Conservation (phyloP, 2,113 vertebrate genomes). For the Melanocharis versteri region DNA sequence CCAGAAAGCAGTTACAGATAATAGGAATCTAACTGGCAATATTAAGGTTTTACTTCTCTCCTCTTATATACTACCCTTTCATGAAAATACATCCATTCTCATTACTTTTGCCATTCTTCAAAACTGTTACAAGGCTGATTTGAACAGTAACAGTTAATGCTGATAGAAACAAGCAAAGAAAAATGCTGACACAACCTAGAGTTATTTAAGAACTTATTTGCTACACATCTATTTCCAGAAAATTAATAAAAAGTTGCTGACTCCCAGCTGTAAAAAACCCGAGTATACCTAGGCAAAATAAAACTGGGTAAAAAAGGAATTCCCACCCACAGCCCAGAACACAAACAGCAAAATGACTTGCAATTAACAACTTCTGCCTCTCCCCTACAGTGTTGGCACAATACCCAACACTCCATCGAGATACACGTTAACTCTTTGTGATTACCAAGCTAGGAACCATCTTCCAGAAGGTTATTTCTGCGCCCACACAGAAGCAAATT, state of each 20-base stretch:
- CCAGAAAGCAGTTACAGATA: conserved; percentile 37
- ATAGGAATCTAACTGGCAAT: conserved; percentile 18
- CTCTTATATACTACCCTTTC: background rate
- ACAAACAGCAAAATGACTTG: background rate
- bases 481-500: background rate
- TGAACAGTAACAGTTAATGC: conserved; percentile 12
- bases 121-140: background rate
- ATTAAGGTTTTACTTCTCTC: conserved; percentile 33
- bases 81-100: conserved; percentile 21
- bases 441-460: background rate
- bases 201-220: conserved; percentile 17
- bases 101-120: conserved; percentile 37
- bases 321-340: background rate
- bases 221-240: background rate
- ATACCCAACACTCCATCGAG: rapidly evolving
- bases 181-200: background rate
- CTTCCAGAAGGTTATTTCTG: background rate
- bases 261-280: background rate
- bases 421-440: background rate
- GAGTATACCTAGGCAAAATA: background rate
- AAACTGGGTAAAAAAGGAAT: background rate
- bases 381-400: background rate
- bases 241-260: conserved; percentile 1
- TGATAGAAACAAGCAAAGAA: conserved; percentile 20
- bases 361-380: background rate